Evolutionary conservation across 1,140 invertebrate genomes (phyloP).

Genomic region (Leptonema lineaticorne): DNA sequence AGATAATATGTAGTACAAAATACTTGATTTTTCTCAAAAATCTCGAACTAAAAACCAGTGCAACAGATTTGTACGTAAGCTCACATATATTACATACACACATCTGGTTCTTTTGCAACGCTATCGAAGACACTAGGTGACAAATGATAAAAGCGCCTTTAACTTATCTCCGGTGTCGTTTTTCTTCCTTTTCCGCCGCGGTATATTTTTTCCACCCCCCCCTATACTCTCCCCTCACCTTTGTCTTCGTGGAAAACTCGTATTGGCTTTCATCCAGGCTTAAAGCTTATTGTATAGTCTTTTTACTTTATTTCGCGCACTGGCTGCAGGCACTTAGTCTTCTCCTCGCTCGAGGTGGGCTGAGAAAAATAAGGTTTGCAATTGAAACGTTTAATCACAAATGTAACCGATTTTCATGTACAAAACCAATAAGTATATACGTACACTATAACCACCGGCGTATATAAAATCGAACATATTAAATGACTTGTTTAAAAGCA

Average conservation of each 20-base stretch:
- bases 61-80: not conserved
- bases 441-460: not conserved
- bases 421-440: not conserved
- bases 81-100: not conserved
- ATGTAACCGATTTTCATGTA: not conserved
- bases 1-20: too few relatives aligned
- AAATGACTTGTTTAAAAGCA: not conserved
- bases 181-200: not conserved
- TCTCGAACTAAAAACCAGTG: too few relatives aligned
- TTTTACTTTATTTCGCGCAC: not conserved
- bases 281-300: not conserved
- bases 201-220: not conserved
- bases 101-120: not conserved
- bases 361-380: not conserved
- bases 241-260: not conserved
- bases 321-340: not conserved
- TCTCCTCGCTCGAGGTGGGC: not conserved
- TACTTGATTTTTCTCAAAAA: too few relatives aligned
- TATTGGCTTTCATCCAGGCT: conserved; percentile 13
- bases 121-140: conserved; percentile 1
- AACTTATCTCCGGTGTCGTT: not conserved
- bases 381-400: conserved; percentile 8
- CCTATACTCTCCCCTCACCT: not conserved
- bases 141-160: conserved; percentile 11
- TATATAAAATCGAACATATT: not conserved